Conservation (phyloP, 2,113 vertebrate genomes). For the Lampris incognitus region DNA sequence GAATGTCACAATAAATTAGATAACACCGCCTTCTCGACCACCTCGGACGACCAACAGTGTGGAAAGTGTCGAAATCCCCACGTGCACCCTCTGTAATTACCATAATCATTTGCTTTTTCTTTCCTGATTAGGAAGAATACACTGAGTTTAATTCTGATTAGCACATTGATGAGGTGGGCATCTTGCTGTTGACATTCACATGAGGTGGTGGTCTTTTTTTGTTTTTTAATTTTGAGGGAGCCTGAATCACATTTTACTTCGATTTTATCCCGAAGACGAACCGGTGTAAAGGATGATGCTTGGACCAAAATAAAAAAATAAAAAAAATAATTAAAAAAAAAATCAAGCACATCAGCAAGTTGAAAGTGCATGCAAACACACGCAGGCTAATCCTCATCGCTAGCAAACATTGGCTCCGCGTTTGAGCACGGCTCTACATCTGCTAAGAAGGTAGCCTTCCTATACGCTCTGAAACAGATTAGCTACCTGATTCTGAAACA, state of each 20-base stretch:
- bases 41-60: neutral
- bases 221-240: conserved; percentile 1
- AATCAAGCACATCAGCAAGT: conserved; percentile 47
- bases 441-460: conserved; percentile 49
- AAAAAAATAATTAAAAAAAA: conserved; percentile 45
- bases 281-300: conserved; percentile 52
- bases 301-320: conserved; percentile 34
- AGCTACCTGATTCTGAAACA: conserved; percentile 50
- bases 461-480: conserved; percentile 57
- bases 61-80: conserved; percentile 2
- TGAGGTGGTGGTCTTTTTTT: conserved; percentile 33
- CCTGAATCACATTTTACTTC: conserved; percentile 43
- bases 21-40: too few relatives aligned
- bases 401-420: conserved; percentile 50
- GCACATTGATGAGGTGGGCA: conserved; percentile 38
- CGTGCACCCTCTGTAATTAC: conserved; percentile 38
- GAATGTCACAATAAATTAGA: too few relatives aligned
- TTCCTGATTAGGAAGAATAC: conserved; percentile 48
- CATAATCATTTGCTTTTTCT: conserved; percentile 47
- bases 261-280: conserved; percentile 50
- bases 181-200: conserved; percentile 48
- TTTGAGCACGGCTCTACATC: conserved; percentile 37
- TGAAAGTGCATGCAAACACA: conserved; percentile 61
- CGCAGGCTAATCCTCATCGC: conserved; percentile 44
- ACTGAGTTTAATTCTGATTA: conserved; percentile 37